These are phyloP conservation scores for Urocitellus parryii DNA, from an alignment of 2,113 vertebrate genomes.

Conservation along the genomic window DNA sequence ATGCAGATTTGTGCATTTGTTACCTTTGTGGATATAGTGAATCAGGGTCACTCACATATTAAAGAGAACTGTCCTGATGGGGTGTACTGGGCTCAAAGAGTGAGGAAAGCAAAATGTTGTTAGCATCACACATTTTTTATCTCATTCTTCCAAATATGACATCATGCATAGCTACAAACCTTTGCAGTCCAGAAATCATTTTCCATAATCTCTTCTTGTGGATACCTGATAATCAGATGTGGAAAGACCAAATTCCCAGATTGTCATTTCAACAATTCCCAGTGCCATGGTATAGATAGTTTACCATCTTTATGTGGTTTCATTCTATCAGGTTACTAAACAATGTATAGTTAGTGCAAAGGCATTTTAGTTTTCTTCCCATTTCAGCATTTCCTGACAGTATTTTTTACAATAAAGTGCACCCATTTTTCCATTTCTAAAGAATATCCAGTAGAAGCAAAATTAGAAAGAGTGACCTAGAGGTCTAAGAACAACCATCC, in stretches of 20 bases:
- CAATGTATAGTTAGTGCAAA: conserved; percentile 33
- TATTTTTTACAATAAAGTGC: conserved; percentile 53
- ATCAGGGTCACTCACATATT: not conserved
- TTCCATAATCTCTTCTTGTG: conserved; percentile 24
- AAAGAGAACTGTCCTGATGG: not conserved
- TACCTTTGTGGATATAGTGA: conserved; percentile 27
- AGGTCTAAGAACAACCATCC: conserved; percentile 21
- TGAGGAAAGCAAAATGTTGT: not conserved
- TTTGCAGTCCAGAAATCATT: not conserved
- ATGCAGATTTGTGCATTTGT: not conserved
- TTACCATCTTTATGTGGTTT: conserved; percentile 4
- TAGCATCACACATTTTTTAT: conserved; percentile 31
- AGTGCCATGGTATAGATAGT: not conserved
- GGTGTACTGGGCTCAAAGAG: not conserved
- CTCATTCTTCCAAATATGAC: not conserved
- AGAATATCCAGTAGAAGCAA: conserved; percentile 62
- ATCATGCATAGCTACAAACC: conserved; percentile 18
- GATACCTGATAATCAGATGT: not conserved
- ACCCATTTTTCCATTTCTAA: conserved; percentile 42
- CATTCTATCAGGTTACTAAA: not conserved
- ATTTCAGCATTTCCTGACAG: conserved; percentile 47
- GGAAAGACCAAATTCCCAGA: not conserved
- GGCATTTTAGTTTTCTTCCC: conserved; percentile 51
- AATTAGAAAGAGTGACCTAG: conserved; percentile 42
- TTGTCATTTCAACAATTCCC: not conserved